Conservation (phyloP, 1,140 invertebrate species). For the Aphis craccivora region DNA sequence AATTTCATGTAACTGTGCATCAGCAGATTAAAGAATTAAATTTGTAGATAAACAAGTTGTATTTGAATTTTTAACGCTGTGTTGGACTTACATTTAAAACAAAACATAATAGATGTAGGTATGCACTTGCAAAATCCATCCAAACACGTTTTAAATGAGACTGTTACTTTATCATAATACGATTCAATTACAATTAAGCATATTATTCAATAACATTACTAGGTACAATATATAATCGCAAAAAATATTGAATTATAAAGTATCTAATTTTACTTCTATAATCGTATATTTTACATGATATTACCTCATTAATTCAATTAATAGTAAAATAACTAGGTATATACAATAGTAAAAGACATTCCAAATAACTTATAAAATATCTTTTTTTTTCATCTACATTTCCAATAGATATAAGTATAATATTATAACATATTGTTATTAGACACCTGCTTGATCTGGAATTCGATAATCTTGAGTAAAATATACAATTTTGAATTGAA, state of each 20-base stretch:
- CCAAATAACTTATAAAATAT: neutral
- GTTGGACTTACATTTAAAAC: neutral
- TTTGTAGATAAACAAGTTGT: neutral
- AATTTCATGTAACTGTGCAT: neutral
- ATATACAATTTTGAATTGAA: neutral
- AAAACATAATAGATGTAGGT: neutral
- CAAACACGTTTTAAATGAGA: too few species aligned
- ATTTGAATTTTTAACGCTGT: neutral
- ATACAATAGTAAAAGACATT: neutral
- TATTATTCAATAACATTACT: neutral
- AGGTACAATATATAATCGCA: neutral
- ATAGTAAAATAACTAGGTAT: neutral
- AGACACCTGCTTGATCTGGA: neutral
- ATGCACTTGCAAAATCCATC: too few species aligned
- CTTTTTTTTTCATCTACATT: neutral
- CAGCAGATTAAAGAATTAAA: neutral
- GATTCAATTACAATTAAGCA: neutral
- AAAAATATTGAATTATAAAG: neutral
- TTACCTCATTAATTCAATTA: neutral
- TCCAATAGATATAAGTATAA: neutral
- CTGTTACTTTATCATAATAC: neutral
- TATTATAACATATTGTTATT: too few species aligned
- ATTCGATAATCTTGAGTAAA: neutral
- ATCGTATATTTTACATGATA: too few species aligned
- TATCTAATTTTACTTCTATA: neutral